phyloP scores from a whole-genome alignment of 64 coral and sea anemone species.

The Anthopleura sola region DNA sequence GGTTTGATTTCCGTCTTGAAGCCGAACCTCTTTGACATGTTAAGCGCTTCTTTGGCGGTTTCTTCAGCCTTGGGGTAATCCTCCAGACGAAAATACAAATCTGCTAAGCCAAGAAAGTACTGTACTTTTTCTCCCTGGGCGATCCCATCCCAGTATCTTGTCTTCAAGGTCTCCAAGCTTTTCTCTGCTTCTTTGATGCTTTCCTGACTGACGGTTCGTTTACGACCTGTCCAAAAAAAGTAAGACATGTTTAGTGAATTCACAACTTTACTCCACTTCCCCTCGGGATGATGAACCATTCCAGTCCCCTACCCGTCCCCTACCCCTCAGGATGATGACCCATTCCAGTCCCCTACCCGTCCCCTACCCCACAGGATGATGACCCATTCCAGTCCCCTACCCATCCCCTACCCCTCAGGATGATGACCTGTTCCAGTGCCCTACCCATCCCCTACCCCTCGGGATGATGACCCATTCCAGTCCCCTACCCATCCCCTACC shows the following conservation, averaged over 20 bases:
- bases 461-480: too few species aligned
- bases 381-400: too few species aligned
- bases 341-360: too few species aligned
- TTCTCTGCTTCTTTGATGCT: conserved; percentile 40
- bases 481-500: too few species aligned
- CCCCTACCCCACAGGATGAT: too few species aligned
- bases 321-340: too few species aligned
- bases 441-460: too few species aligned
- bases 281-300: neutral
- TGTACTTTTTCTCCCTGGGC: conserved; percentile 33
- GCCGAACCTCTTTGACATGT: conserved; percentile 16
- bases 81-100: conserved; percentile 31
- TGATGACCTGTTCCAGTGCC: too few species aligned
- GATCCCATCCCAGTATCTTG: conserved; percentile 54
- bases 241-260: neutral
- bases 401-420: too few species aligned
- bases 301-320: too few species aligned
- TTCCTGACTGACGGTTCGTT: conserved; percentile 21
- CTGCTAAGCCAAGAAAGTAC: conserved; percentile 42
- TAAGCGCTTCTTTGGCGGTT: conserved; percentile 11
- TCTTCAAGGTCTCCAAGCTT: conserved; percentile 23
- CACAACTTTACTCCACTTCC: too few species aligned
- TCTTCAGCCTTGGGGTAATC: conserved; percentile 29
- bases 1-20: conserved; percentile 50
- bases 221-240: conserved; percentile 14